These are phyloP conservation scores for Drosophila lacertosa DNA, from an alignment of 1,140 invertebrate species.

Conservation along the genomic window DNA sequence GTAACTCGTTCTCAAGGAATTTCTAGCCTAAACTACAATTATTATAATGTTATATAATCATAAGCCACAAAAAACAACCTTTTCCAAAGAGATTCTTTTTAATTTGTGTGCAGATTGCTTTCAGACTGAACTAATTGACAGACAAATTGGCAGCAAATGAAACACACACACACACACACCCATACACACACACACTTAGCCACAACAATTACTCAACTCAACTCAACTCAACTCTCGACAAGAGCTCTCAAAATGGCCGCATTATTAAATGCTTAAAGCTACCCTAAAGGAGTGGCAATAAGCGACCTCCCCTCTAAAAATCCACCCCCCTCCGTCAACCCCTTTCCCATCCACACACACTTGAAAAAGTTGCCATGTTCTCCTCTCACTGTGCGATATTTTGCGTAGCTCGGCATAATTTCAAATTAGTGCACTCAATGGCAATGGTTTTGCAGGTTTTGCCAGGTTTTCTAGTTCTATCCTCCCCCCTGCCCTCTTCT, in stretches of 20 bases:
- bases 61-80: too few species aligned
- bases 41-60: too few species aligned
- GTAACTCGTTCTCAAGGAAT: too few species aligned
- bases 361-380: conserved; percentile 39
- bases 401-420: conserved; percentile 78
- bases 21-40: too few species aligned
- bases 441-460: conserved; percentile 54
- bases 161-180: conserved; percentile 4
- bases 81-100: neutral
- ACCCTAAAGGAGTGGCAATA: neutral
- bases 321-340: neutral
- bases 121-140: conserved; percentile 5
- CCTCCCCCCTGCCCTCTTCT: too few species aligned
- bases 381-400: conserved; percentile 63
- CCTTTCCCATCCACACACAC: neutral
- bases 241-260: conserved; percentile 18
- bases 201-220: conserved; percentile 19
- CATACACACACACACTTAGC: neutral
- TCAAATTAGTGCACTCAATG: conserved; percentile 81
- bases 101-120: neutral
- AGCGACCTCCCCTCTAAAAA: conserved; percentile 1
- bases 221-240: conserved; percentile 4
- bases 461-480: conserved; percentile 28
- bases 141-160: conserved; percentile 12
- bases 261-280: conserved; percentile 43